Evolutionary conservation across 2,888 invertebrate genomes (phyloP), one percentile per base, ranked within the genome.

Genomic region (Dermolepida albohirtum): DNA sequence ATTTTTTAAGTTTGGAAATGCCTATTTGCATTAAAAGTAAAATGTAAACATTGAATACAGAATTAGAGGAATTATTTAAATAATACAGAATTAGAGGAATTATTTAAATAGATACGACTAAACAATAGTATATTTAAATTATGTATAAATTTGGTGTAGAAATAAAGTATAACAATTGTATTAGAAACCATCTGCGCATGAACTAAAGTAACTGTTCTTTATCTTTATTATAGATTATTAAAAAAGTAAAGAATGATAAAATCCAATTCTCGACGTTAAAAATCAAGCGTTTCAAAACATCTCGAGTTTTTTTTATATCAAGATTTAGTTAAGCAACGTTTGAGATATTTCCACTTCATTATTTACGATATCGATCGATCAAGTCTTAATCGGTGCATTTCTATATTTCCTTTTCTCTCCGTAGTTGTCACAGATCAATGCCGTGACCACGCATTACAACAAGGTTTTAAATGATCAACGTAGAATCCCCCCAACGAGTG

Each of bases 381-480:
- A 64, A 52, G 40, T 47, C 29, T 44, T 59, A 47, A 47, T 47
- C 59, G 12, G 47, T 62, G 17, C 59, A 47, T 34, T 62, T 62
- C 39, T 62, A 44, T 62, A 62, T 62, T 62, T 62, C 47, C 11
- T 57, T 47, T 49, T 47, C 59, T 62, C 47, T 62, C 59, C 12
- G 47, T 47, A 47, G 59, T 62, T 62, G 59, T 62, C 59, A 62
- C 72, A 75, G 75, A 76, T 76, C 75, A 75, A 73, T 73, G 76
- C 72, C 78, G 78, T 78, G 78, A 78, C 78, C 76, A 74, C 73
- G 77, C 78, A 78, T 78, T 73, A 74, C 74, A 71, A 73, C 72
- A 72, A 73, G 78, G 78, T 78, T 75, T 78, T 78, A 78, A 78
- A 78, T 76, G 78, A 77, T 78, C 78, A 75, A 74, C 74, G 72